Base-by-base conservation (phyloP, 2,113 vertebrate genomes). In the Phyllostomus hastatus region DNA sequence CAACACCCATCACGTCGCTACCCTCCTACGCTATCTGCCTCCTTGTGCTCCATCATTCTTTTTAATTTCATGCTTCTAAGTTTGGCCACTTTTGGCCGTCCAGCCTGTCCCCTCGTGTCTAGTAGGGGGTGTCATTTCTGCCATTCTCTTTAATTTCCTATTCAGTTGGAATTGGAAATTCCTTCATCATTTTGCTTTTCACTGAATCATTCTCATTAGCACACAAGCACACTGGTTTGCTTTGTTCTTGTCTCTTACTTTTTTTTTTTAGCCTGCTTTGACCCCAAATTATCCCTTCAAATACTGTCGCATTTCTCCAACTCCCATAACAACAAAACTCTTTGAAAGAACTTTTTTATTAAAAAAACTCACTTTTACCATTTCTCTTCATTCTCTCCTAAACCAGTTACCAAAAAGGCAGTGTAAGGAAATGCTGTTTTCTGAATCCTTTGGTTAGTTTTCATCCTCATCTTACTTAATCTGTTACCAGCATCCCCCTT, bases 1-100 rank as follows among this genome's bases (percentile, higher is more conserved):
- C n/a, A 6, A 31, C 17, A 19, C 48, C 33, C 7, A 17, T 12
- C 15, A 7, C 17, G 50, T 5, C 16, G 0, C 5, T 24, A 1
- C 38, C 17, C 17, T 52, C 17, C 26, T 1, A 11, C 8, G 10
- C 6, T 7, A 2, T 20, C 35, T 35, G 54, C 33, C 5, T n/a
- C 10, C 12, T 20, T 66, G 0, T 12, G 59, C 67, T 52, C 7
- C 0, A 3, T 54, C 57, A 33, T 61, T 50, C 31, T 11, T 24
- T 28, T 59, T 31, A 33, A 0, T 75, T 66, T 57, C 43, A 72
- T 61, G 22, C 52, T 64, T 35, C 35, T 80, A 20, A 43, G 46
- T 66, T 54, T 26, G 70, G 17, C 50, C 41, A 1, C 2, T 52
- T 31, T 26, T 43, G 57, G 2, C 38, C 19, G 70, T 64, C 31